Evolutionary conservation across 2,888 invertebrate genomes (phyloP), one percentile per base, ranked within the genome.

Genomic region (Acronicta alni): DNA sequence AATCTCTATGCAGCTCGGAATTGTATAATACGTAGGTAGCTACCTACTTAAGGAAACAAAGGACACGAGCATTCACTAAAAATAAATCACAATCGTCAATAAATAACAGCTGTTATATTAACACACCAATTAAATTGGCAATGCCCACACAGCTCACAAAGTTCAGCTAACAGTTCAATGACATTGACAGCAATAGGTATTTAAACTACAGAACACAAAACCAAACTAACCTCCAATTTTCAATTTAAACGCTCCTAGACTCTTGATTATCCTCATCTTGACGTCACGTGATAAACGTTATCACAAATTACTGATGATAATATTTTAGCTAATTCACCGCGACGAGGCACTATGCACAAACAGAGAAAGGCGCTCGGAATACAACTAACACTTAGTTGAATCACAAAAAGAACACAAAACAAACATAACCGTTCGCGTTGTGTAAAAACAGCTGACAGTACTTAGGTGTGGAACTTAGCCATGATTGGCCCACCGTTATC

Each of bases 211-310:
- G 23, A 52, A 60, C 16, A 60, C 37, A 58, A 66, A 44, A 68
- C 42, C 55, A 49, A 46, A 88, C 89, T 86, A 81, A 89, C 89
- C 89, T 88, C 81, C 80, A 66, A 83, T 69, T 73, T 83, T 86
- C 68, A 78, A 80, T 76, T 80, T 83, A 79, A 85, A 68, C 57
- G 82, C 45, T 72, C 83, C 76, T 35, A 86, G 62, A 66, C 70
- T 80, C 63, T 81, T 84, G 45, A 86, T 65, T 37, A 77, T 67
- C 51, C 60, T 64, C 85, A 85, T 86, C 68, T 57, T 79, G 64
- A 67, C 64, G 72, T 79, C 68, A 74, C 64, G 45, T 32, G 44
- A 45, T 14, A 18, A 26, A 26, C 20, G 42, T 53, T 54, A 57
- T 26, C 56, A 46, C 55, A 49, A 66, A 60, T 55, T 60, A 65